Conservation (phyloP, 2,113 vertebrate species). For the Aviceda subcristata region DNA sequence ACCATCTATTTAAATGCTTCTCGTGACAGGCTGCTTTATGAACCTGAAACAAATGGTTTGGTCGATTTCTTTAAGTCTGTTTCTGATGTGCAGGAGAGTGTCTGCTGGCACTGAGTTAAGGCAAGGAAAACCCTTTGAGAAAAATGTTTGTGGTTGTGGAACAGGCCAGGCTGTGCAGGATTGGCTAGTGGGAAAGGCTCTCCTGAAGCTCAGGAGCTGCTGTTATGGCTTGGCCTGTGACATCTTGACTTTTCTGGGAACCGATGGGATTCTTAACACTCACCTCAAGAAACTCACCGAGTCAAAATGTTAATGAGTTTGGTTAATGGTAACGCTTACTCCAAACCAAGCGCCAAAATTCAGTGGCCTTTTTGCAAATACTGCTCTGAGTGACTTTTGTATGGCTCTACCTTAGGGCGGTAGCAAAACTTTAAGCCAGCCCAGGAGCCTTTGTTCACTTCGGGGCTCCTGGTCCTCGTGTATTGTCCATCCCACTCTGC, state of each 20-base stretch:
- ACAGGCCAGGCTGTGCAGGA: background rate
- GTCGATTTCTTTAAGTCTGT: background rate
- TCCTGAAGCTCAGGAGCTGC: background rate
- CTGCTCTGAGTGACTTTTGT: background rate
- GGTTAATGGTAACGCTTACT: background rate
- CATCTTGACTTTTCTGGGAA: background rate
- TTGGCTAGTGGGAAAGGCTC: background rate
- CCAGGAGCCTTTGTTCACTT: background rate
- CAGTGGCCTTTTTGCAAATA: background rate
- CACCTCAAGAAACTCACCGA: background rate
- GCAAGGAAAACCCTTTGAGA: background rate
- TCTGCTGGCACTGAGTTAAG: background rate
- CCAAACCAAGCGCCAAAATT: background rate
- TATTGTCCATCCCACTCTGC: accelerated
- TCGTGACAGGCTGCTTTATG: background rate
- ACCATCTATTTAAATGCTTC: background rate
- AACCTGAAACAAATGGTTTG: background rate
- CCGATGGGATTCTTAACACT: background rate
- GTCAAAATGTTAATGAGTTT: too few species aligned
- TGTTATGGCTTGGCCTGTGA: background rate
- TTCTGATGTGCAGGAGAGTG: background rate
- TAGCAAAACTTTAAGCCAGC: accelerated
- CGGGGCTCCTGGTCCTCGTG: background rate
- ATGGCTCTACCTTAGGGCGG: background rate
- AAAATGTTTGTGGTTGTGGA: background rate